Conservation (phyloP, 2,113 vertebrate genomes). For the Furnarius figulus region DNA sequence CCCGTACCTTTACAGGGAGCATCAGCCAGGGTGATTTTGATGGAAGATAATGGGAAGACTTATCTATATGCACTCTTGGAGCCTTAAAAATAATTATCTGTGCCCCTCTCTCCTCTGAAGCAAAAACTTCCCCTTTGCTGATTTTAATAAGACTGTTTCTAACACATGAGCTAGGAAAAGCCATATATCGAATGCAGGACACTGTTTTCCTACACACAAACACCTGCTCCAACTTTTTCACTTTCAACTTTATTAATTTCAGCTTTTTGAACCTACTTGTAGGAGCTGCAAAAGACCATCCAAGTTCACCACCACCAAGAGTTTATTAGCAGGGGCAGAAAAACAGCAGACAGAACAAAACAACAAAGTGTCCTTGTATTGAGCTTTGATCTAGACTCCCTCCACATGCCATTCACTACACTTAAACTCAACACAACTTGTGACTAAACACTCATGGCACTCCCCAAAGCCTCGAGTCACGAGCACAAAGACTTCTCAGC, state of each 20-base stretch:
- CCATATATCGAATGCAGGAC: background rate
- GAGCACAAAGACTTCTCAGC: background rate
- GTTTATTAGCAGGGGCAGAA: background rate
- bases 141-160: background rate
- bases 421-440: background rate
- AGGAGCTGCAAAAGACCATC: background rate
- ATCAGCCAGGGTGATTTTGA: background rate
- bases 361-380: background rate
- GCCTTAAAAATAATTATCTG: background rate
- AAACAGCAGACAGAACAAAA: background rate
- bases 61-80: background rate
- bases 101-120: background rate
- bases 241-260: background rate
- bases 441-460: background rate
- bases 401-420: background rate
- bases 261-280: background rate
- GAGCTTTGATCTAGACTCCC: background rate
- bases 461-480: background rate
- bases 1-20: background rate
- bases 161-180: fast-evolving
- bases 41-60: background rate
- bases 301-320: background rate
- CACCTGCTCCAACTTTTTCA: background rate
- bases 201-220: background rate
- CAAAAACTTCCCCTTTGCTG: background rate